Percentiles rank a stretch among this genome's conserved stretches.
These are phyloP conservation scores for Arrhopalites spinosus DNA, from an alignment of 2,888 invertebrate species.

Conservation along the genomic window DNA sequence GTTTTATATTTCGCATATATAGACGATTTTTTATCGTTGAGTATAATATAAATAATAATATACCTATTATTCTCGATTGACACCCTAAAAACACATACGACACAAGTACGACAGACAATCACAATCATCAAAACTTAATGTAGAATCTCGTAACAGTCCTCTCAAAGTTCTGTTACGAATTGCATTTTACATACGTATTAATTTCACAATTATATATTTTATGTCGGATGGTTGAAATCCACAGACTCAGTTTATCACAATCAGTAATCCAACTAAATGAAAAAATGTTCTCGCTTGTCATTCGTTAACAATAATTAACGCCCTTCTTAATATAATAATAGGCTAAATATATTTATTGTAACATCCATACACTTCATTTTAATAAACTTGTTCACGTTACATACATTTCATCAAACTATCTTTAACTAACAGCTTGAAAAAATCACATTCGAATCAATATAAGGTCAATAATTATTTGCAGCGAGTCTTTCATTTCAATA, in stretches of 20 bases:
- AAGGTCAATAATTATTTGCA: background rate
- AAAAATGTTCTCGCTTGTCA: no score
- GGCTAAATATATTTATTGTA: background rate
- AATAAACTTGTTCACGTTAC: no score
- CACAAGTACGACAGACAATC: background rate
- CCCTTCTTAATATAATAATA: no score
- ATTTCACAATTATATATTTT: constrained; percentile 2
- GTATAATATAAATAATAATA: background rate
- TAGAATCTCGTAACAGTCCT: background rate
- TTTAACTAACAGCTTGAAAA: no score
- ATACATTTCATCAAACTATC: no score
- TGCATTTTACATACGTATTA: background rate
- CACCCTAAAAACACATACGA: background rate
- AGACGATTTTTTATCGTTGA: no score
- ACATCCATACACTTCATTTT: background rate
- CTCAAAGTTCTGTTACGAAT: background rate
- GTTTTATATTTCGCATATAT: no score
- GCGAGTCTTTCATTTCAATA: no score
- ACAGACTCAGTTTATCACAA: constrained; percentile 3
- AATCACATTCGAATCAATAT: no score
- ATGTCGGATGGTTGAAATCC: background rate
- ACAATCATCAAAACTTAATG: no score
- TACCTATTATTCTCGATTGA: background rate
- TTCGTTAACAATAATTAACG: no score
- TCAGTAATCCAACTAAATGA: background rate